phyloP scores from a whole-genome alignment of 2,888 invertebrate genomes.

The Hetaerina titia region DNA sequence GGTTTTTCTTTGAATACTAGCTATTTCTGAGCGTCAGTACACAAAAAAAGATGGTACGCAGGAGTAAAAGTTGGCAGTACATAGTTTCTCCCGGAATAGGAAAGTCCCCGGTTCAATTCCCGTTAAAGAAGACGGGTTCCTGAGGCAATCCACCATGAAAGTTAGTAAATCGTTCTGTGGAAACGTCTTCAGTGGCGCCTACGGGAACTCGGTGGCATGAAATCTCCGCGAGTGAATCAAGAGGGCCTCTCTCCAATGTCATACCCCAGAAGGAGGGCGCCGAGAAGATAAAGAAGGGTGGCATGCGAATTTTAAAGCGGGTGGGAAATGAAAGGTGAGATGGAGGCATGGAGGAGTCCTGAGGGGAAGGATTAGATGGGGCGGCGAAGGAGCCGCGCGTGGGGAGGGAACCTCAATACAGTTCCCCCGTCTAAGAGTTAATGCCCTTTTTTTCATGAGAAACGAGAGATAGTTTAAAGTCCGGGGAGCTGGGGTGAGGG shows the following conservation, averaged over 20 bases:
- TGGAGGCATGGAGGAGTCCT: no score
- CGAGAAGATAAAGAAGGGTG: not conserved
- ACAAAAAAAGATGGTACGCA: no score
- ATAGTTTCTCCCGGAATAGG: no score
- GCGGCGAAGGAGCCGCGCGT: not conserved
- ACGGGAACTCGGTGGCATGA: no score
- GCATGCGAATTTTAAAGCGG: not conserved
- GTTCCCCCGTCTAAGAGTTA: not conserved
- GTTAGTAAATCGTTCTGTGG: no score
- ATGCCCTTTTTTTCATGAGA: conserved; percentile 24
- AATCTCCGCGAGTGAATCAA: not conserved
- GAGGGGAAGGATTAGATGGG: not conserved
- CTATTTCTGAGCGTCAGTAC: no score
- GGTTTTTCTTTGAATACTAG: no score
- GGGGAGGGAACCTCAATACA: not conserved
- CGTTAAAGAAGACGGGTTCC: no score
- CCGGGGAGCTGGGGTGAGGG: not conserved
- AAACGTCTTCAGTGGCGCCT: no score
- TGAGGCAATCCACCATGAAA: no score
- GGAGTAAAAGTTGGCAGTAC: no score
- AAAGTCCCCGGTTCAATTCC: no score
- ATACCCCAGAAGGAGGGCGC: not conserved
- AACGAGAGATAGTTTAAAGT: not conserved
- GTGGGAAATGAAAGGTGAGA: not conserved
- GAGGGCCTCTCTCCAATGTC: not conserved